Base-by-base conservation (phyloP, 2,797 vertebrate genomes). In the Clamator glandarius region DNA sequence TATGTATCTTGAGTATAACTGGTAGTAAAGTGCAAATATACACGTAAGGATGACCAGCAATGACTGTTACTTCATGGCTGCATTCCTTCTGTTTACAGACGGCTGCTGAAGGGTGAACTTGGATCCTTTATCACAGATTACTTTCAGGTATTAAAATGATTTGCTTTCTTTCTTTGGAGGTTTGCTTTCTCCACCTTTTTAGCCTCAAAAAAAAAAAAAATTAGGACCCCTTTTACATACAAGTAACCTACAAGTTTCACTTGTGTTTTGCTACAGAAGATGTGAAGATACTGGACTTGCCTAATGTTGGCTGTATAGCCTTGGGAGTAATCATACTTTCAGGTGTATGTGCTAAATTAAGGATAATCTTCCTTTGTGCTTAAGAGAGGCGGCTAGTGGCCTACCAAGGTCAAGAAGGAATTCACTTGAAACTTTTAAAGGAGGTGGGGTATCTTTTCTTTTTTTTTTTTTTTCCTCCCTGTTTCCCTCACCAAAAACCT, bases 81-180 rank as follows among this genome's bases (percentile, higher is more conserved):
- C 94, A 52, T 96, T 95, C 92, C 66, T 87, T 97, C 92, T 96
- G 93, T 96, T 69, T 96, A 75, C 90, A 99, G 99, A 96, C 98
- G 98, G 97, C 98, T 99, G 92, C 97, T 99, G 69, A 99, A 99
- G 97, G 99, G 99, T 35, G 99, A 99, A 92, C 98, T 99, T 39
- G 99, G 99, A 92, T 99, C 99, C 31, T 99, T 99, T 97, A 99
- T 99, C 96, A 98, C 98, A 7, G 99, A 99, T 91, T 99, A 99
- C 90, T 99, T 99, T 93, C 99, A 99, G 99, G 99, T 99, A 98
- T 76, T 90, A 77, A 39, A 18, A 48, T 63, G 10, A 80, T 58
- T 82, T 80, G 9, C 41, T 92, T 78, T 29, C 74, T 93, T 91
- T 28, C 31, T 77, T 85, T 86, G 63, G 67, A 68, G 6, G 33